Base-by-base conservation (phyloP, 2,888 invertebrate species). In the Synanthedon formicaeformis region DNA sequence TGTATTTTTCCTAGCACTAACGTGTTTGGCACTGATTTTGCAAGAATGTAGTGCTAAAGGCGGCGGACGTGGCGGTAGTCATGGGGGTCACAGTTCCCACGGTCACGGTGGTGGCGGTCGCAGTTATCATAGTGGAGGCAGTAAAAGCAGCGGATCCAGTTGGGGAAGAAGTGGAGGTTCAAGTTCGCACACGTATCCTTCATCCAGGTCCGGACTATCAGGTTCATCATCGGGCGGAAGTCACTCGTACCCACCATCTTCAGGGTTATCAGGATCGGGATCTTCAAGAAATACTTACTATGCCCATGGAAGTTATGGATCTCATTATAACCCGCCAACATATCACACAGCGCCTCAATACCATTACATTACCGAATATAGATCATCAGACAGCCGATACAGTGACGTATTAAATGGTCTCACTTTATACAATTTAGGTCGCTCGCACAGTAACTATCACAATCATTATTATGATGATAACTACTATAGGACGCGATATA, bases 381-480 rank as follows among this genome's bases (percentile, higher is more conserved):
- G 82, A 58, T 64, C 78, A 59, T 85, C 85, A 5, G 68, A 67
- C 16, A 86, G 86, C 57, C 75, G 80, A 6, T 87, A 77, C 54
- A 65, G 79, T 55, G 77, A 85, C 55, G 59, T 87, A 11, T 62
- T 87, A 55, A 84, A 80, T 14, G 86, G 86, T 2, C 60, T 87
- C 41, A 64, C 86, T 11, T 63, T 86, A 41, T 86, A 87, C 55
- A 85, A 87, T 57, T 66, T 85, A 60, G 82, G 81, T 2, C 75
- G 86, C 10, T 83, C 86, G 2, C 73, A 81, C 52, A 71, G 63
- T 51, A 67, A 80, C 57, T 66, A 82, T 54, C 63, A 79, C 41
- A 63, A 78, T 40, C 72, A 80, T 57, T 83, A 85, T 57, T 85
- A 86, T 54, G 64, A 78, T 45, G 86, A 87, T 53, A 80, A 84